These are phyloP conservation scores for Dendrocincla tyrannina DNA, from an alignment of 2,797 vertebrate species.

Conservation along the genomic window DNA sequence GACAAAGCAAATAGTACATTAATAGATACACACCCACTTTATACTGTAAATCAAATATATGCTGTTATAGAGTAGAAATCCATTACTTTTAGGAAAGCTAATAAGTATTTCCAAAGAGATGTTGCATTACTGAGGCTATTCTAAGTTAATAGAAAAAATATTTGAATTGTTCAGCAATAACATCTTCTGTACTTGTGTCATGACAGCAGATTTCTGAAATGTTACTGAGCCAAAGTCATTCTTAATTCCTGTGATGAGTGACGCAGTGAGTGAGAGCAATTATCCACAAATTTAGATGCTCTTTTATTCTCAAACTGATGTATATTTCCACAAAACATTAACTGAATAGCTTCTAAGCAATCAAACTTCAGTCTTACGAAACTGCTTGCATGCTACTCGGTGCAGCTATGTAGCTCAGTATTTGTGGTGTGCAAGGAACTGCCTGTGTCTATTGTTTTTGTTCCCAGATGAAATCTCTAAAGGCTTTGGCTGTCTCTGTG, in stretches of 20 bases:
- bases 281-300: neutral
- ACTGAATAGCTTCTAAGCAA: neutral
- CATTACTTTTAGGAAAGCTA: constrained; percentile 9
- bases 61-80: neutral
- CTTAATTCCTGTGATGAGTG: neutral
- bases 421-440: neutral
- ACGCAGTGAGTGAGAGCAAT: constrained; percentile 21
- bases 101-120: neutral
- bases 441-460: constrained; percentile 20
- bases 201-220: constrained; percentile 6
- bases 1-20: neutral
- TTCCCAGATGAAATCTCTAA: neutral
- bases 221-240: neutral
- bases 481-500: neutral
- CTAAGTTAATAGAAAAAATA: neutral
- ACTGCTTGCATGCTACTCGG: neutral
- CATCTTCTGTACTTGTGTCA: neutral
- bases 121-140: neutral
- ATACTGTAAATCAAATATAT: neutral
- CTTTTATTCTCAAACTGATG: constrained; percentile 8
- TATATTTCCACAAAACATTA: constrained; percentile 8
- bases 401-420: neutral
- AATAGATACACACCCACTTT: neutral
- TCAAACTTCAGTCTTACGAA: neutral
- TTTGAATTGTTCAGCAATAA: constrained; percentile 5